Evolutionary conservation across 92 coral and sea anemone species (phyloP), one percentile per base, ranked within the genome.

Genomic region (Blastomussa wellsi): DNA sequence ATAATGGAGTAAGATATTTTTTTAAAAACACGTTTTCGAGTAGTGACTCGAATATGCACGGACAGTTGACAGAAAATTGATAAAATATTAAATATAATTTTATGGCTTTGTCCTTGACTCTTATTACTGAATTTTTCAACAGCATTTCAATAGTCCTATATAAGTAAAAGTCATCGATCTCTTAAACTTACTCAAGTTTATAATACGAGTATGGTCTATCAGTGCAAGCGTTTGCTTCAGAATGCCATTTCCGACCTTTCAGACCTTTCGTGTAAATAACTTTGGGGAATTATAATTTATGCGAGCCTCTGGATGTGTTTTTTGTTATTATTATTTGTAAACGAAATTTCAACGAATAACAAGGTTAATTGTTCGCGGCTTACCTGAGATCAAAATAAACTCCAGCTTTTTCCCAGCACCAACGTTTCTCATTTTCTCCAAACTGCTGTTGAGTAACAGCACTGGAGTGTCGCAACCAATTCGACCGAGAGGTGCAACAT

Each of bases 401-500:
- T 91, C 84, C 5, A 88, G 51, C 17, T 86, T 80, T 7, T 79
- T 60, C 32, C 74, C 71, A 33, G 31, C 70, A 55, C 86, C 71
- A 26, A 80, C 93, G 53, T 41, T 80, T 47, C 82, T 84, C 73
- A 91, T 85, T 19, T 91, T 93, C 24, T 83, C 75, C 74, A 95
- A 69, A 62, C 81, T 77, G 76, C 83, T 87, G 26, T 83, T 85
- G 28, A 95, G 62, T 66, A 92, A 82, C 37, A 72, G 37, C 48
- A 37, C 59, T 0, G 98, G 96, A 0, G 96, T 82, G 67, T 95
- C 98, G 86, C 98, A 95, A 0, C 91, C 84, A 33, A 89, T 42
- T 7, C 98, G 86, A 16, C 98, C 98, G 79, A 83, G 91, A 24
- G 88, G 89, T 33, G 98, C 98, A 8, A 80, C 73, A 70, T 83